These are phyloP conservation scores for Hirtodrosophila alboralis DNA, from an alignment of 2,888 invertebrate genomes.

Conservation along the genomic window DNA sequence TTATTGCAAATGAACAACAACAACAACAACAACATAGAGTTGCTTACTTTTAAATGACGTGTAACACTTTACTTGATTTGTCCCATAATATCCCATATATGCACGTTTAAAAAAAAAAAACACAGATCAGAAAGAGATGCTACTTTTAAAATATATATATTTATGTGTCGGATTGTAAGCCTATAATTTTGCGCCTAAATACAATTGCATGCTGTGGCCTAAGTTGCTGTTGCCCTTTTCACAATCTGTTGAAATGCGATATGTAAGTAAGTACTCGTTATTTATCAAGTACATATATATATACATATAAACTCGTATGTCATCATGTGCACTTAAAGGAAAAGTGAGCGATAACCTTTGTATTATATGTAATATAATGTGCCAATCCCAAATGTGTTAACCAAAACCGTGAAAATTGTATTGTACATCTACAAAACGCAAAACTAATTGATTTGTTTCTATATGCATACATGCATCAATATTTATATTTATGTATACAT, in stretches of 20 bases:
- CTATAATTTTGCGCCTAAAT: no score
- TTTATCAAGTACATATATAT: slow-evolving; percentile 3
- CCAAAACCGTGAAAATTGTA: slow-evolving; percentile 16
- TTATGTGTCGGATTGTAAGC: not conserved
- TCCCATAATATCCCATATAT: not conserved
- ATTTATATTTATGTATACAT: slow-evolving; percentile 64
- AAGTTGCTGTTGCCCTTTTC: slow-evolving; percentile 19
- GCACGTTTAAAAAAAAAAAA: no score
- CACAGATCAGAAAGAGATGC: not conserved
- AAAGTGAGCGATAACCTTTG: slow-evolving; percentile 46
- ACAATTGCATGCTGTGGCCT: slow-evolving; percentile 16
- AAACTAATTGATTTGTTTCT: not conserved
- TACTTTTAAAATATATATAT: not conserved
- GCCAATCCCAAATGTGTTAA: slow-evolving; percentile 65
- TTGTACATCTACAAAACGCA: not conserved
- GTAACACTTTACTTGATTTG: not conserved
- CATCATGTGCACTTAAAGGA: slow-evolving; percentile 41
- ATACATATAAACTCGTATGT: no score
- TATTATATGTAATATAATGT: slow-evolving; percentile 78
- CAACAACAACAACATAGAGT: no score
- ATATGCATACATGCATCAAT: slow-evolving; percentile 11
- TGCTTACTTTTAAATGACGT: slow-evolving; percentile 15
- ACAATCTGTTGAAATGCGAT: slow-evolving; percentile 9
- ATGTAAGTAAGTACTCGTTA: slow-evolving; percentile 1
- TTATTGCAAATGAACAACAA: slow-evolving; percentile 40